Percentiles rank a stretch among this genome's conserved stretches.
Conservation (phyloP, 2,113 vertebrate genomes). For the Bolborhynchus lineola region DNA sequence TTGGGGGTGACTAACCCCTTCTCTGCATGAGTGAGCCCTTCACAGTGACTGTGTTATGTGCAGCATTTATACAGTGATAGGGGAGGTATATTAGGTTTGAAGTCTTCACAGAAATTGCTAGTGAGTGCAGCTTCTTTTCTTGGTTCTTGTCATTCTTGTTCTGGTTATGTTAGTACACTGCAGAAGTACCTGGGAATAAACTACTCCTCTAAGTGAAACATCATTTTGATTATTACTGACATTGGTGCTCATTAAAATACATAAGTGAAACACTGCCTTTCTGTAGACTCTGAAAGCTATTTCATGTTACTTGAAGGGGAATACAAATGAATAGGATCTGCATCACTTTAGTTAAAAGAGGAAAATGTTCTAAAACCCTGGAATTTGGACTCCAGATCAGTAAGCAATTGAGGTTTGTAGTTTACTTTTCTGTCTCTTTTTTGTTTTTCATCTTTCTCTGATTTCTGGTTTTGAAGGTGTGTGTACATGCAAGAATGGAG, state of each 20-base stretch:
- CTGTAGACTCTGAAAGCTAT: conserved; percentile 85
- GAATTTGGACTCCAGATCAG: conserved; percentile 43
- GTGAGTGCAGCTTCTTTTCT: neutral
- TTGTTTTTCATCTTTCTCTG: conserved; percentile 19
- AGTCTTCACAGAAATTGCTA: conserved; percentile 20
- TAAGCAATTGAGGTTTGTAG: conserved; percentile 4
- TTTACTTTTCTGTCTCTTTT: conserved; percentile 20
- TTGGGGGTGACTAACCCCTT: neutral
- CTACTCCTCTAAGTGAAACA: conserved; percentile 76
- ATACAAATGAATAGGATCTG: conserved; percentile 79
- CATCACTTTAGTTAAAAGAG: conserved; percentile 70
- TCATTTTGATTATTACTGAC: conserved; percentile 81
- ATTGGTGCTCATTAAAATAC: conserved; percentile 88
- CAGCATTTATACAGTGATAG: neutral
- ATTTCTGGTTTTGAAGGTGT: conserved; percentile 24
- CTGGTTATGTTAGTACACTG: conserved; percentile 38
- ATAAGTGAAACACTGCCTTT: conserved; percentile 80
- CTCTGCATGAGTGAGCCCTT: neutral
- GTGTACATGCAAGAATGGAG: neutral
- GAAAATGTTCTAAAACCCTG: conserved; percentile 44
- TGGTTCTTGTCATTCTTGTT: conserved; percentile 27
- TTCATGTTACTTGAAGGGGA: conserved; percentile 82
- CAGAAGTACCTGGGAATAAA: conserved; percentile 69
- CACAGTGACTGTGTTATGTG: neutral
- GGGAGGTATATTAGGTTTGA: neutral